Evolutionary conservation across 2,888 invertebrate species (phyloP).

Genomic region (Chymomyza procnemis): DNA sequence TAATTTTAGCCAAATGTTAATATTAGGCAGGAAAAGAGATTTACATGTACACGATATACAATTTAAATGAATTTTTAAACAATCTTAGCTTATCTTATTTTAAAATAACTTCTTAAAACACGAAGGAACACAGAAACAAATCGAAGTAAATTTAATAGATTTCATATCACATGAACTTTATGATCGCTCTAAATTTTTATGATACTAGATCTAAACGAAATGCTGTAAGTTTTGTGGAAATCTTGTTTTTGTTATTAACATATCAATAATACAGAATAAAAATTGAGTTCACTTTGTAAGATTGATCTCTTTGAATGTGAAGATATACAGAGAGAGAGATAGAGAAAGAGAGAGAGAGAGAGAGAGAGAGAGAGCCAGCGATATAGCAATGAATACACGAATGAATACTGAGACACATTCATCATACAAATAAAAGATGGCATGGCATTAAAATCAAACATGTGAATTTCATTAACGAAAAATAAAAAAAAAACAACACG

Average conservation of each 20-base stretch:
- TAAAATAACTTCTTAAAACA: neutral
- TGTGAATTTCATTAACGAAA: constrained; percentile 65
- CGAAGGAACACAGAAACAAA: neutral
- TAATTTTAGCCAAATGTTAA: too few species aligned
- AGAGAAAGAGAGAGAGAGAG: constrained; percentile 2
- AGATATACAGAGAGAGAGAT: neutral
- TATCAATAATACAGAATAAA: constrained; percentile 35
- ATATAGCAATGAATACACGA: neutral
- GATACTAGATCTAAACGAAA: neutral
- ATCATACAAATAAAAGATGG: constrained; percentile 49
- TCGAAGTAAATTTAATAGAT: neutral
- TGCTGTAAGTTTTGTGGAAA: constrained; percentile 4
- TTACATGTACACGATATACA: too few species aligned
- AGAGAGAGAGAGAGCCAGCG: constrained; percentile 2
- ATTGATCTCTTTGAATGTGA: constrained; percentile 32
- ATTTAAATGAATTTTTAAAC: too few species aligned
- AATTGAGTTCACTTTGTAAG: constrained; percentile 41
- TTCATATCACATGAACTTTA: neutral
- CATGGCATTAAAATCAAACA: constrained; percentile 57
- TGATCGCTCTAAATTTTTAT: neutral
- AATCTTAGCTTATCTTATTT: too few species aligned
- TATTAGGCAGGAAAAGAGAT: too few species aligned
- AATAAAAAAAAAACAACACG: constrained; percentile 33
- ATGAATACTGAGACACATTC: constrained; percentile 49
- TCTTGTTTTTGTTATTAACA: constrained; percentile 41